Percentiles rank a stretch among this genome's conserved stretches.
Evolutionary conservation across 2,797 vertebrate species (phyloP).

Genomic region (Coreius guichenoti): DNA sequence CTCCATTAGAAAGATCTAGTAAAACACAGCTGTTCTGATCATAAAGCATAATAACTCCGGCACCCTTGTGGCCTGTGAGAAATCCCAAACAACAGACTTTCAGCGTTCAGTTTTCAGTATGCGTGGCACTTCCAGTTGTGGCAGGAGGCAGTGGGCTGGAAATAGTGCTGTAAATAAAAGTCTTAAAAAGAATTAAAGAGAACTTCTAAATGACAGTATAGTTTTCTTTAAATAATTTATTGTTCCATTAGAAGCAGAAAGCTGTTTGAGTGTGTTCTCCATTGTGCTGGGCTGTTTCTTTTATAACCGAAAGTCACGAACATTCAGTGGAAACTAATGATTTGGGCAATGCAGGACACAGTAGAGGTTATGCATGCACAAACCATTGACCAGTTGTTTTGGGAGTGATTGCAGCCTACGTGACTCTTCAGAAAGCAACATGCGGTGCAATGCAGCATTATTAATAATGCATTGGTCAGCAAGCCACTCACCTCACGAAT

Average conservation of each 20-base stretch:
- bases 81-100: conserved; percentile 42
- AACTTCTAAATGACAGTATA: conserved; percentile 50
- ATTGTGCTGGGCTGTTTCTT: conserved; percentile 35
- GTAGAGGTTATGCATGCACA: background rate
- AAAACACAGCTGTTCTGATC: conserved; percentile 50
- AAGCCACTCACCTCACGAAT: conserved; percentile 67
- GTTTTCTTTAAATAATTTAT: conserved; percentile 61
- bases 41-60: conserved; percentile 46
- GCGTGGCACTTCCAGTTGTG: conserved; percentile 28
- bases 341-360: conserved; percentile 17
- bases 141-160: conserved; percentile 30
- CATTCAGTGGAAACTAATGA: conserved; percentile 38
- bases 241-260: conserved; percentile 50
- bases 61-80: conserved; percentile 38
- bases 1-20: conserved; percentile 44
- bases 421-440: conserved; percentile 68
- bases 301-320: conserved; percentile 21
- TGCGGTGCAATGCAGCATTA: conserved; percentile 66
- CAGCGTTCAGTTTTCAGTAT: conserved; percentile 27
- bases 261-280: conserved; percentile 43
- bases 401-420: conserved; percentile 67
- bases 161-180: conserved; percentile 40
- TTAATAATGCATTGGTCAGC: conserved; percentile 76
- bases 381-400: conserved; percentile 15
- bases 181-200: conserved; percentile 42